A percentile compares a stretch with the other conserved stretches of the same genome.
phyloP scores from a whole-genome alignment of 2,888 invertebrate species.

The Ptychoptera contaminata region DNA sequence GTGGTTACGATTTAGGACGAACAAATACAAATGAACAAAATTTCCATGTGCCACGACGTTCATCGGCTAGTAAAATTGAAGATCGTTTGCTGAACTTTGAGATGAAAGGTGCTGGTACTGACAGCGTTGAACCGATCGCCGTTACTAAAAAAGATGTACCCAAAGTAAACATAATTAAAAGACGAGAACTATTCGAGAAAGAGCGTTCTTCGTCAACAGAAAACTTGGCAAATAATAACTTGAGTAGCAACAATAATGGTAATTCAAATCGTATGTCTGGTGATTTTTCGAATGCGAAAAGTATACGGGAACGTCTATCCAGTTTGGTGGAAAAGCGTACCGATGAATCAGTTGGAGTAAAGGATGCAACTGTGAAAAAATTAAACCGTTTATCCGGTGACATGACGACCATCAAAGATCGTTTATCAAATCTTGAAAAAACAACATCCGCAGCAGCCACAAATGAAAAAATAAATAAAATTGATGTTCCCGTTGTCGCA shows the following conservation, averaged over 20 bases:
- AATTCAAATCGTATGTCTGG: conserved; percentile 27
- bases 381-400: conserved; percentile 40
- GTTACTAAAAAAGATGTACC: conserved; percentile 40
- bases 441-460: conserved; percentile 23
- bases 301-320: conserved; percentile 56
- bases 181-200: conserved; percentile 69
- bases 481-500: conserved; percentile 24
- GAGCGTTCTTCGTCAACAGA: conserved; percentile 25
- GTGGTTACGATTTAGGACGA: conserved; percentile 15
- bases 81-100: conserved; percentile 46
- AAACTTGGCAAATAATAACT: conserved; percentile 10
- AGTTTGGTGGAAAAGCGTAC: conserved; percentile 46
- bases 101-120: conserved; percentile 20
- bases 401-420: conserved; percentile 45
- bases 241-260: conserved; percentile 9
- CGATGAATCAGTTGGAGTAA: conserved; percentile 32
- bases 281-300: conserved; percentile 48
- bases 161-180: conserved; percentile 69
- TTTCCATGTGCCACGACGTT: conserved; percentile 18
- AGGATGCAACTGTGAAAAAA: conserved; percentile 28
- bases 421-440: conserved; percentile 44
- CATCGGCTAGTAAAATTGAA: conserved; percentile 39
- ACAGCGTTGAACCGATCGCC: conserved; percentile 15
- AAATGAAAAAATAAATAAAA: conserved; percentile 7
- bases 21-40: conserved; percentile 29